Evolutionary conservation across 2,797 vertebrate genomes (phyloP), one percentile per base, ranked within the genome.

Genomic region (Heterohyrax brucei): DNA sequence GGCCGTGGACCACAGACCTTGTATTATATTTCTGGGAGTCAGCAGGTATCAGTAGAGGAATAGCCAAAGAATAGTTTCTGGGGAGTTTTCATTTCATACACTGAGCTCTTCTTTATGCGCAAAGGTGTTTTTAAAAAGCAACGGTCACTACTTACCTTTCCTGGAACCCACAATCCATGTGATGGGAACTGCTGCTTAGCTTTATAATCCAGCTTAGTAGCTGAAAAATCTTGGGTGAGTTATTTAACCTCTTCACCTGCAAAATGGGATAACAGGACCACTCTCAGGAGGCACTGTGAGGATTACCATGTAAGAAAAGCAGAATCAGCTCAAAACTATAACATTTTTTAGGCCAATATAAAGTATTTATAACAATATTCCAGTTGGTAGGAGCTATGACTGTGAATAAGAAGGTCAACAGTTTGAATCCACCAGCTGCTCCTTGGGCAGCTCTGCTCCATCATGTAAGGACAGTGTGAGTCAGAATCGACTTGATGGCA

Each of bases 11-110:
- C 26, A 8, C 73, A 50, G 22, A 59, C 33, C 88, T 77, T 18
- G 46, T 10, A 8, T 48, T 77, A 1, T 93, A 82, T 96, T 90
- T 59, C 61, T 94, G 64, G 84, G 93, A 94, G 84, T 96, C 93
- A 94, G 91, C 87, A 96, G 96, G 93, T 92, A 1, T 97, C 93
- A 94, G 89, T 21, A 95, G 75, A 96, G 87, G 46, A 94, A 92
- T 82, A 95, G 46, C 70, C 87, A 86, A 92, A 91, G 87, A 82
- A 75, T 44, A 92, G 85, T 97, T 64, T 75, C 87, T 14, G 50
- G 75, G 87, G 72, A 85, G 28, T 91, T 95, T 94, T 78, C 56
- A 46, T 85, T 87, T 93, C 91, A 59, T 82, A 64, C 81, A 75
- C 1, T 33, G 62, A 94, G 59, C 19, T 66, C 50, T 91, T 87